phyloP scores from a whole-genome alignment of 2,113 vertebrate species.

The Phalacrocorax carbo region DNA sequence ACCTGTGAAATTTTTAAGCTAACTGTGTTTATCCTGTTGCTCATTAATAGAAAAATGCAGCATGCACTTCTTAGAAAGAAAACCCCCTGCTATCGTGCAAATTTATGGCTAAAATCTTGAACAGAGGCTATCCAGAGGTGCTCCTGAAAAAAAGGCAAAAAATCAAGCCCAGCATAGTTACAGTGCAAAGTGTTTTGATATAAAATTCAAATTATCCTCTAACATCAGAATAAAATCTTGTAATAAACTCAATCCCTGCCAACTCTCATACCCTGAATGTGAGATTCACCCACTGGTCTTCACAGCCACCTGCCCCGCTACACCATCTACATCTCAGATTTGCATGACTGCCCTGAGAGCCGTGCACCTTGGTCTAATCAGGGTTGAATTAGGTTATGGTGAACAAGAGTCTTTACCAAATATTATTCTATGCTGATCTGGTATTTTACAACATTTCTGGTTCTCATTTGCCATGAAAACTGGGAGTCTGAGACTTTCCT shows the following conservation, averaged over 20 bases:
- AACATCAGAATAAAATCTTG: background rate
- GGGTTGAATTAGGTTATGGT: background rate
- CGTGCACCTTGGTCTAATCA: fast-evolving
- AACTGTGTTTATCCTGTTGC: background rate
- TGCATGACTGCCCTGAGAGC: background rate
- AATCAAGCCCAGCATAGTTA: background rate
- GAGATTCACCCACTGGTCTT: background rate
- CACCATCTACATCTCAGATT: background rate
- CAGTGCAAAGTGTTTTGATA: background rate
- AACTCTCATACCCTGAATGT: background rate
- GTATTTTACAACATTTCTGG: background rate
- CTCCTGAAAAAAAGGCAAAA: too few relatives aligned
- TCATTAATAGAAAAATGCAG: background rate
- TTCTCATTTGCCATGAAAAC: background rate
- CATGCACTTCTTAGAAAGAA: background rate
- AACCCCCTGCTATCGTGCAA: background rate
- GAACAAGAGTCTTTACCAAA: background rate
- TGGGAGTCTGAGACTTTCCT: background rate
- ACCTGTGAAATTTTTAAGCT: background rate
- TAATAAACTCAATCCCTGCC: background rate
- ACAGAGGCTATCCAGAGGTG: background rate
- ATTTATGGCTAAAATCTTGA: background rate
- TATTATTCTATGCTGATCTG: background rate
- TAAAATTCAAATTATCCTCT: background rate
- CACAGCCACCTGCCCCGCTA: background rate